Base-by-base conservation (phyloP, 2,113 vertebrate species). In the Tiliqua scincoides region DNA sequence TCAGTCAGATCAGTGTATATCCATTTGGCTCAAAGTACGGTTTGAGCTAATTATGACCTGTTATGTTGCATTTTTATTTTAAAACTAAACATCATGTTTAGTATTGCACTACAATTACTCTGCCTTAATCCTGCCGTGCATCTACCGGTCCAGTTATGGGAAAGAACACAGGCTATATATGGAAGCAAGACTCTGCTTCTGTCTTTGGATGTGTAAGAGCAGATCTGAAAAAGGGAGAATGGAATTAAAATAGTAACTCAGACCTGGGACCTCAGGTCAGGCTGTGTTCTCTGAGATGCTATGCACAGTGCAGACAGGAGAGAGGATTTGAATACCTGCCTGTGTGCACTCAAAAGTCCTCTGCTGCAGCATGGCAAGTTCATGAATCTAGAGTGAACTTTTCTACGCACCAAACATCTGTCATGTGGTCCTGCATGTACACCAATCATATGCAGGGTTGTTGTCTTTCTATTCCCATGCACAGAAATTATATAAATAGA, bases 401-500 rank as follows among this genome's bases (percentile, higher is more conserved):
- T 68, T n/a, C 15, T 68, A 30, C 21, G 32, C 65, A 68, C n/a
- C 12, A 17, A 59, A 1, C 18, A 21, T 76, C 21, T 30, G 18
- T 21, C 37, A 15, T 57, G 70, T 71, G 32, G 32, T 32, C 21
- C 52, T 67, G 30, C 30, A 57, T 57, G 48, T 32, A 30, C 18
- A 57, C 74, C 35, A 40, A 27, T 75, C 30, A 52, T 52, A 57
- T 57, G n/a, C 27, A 57, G 17, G 30, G 9, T 76, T 57, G 17
- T 17, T 57, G n/a, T 2, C 15, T 76, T 25, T 77, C 17, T 52
- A 35, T 59, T 57, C 57, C n/a, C n/a, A 4, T 1, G n/a, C n/a
- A 32, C 20, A 77, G 4, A 0, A 86, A 68, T 75, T 91, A 35
- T 88, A 85, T 86, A 87, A 91, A 78, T 8, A 1, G 40, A 67